These are phyloP conservation scores for Dasysyrphus albostriatus DNA, from an alignment of 2,888 invertebrate genomes.

Conservation along the genomic window DNA sequence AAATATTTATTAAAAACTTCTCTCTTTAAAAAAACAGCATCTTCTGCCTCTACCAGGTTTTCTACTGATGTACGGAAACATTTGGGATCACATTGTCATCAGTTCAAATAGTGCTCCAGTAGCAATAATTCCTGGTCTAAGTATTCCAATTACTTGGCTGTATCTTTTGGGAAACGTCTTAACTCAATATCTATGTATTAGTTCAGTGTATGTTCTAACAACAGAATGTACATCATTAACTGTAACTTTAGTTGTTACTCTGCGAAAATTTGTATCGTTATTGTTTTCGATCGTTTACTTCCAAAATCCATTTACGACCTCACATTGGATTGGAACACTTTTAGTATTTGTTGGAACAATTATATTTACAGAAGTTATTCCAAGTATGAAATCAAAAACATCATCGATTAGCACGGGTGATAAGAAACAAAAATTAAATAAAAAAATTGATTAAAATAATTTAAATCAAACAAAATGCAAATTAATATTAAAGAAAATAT, in stretches of 20 bases:
- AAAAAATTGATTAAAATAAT: background rate
- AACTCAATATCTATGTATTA: conserved; percentile 97
- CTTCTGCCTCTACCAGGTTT: conserved; percentile 95
- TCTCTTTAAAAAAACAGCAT: conserved; percentile 87
- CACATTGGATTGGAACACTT: conserved; percentile 95
- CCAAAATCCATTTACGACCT: conserved; percentile 94
- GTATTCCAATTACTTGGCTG: conserved; percentile 90
- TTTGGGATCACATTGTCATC: conserved; percentile 90
- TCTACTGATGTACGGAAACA: conserved; percentile 90
- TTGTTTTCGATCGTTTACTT: conserved; percentile 97
- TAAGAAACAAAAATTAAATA: conserved; percentile 41
- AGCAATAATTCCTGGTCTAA: conserved; percentile 85
- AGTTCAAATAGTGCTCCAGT: conserved; percentile 88
- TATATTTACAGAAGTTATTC: conserved; percentile 93
- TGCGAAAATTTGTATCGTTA: conserved; percentile 97
- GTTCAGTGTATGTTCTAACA: conserved; percentile 96
- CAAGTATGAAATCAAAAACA: conserved; percentile 82
- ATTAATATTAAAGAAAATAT: too few species aligned
- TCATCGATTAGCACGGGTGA: background rate
- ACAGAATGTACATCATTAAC: conserved; percentile 97
- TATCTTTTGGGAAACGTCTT: conserved; percentile 92
- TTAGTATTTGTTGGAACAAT: conserved; percentile 97
- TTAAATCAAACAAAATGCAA: too few species aligned
- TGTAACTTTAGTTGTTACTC: conserved; percentile 97
- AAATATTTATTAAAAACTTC: background rate